These are phyloP conservation scores for Doryteuthis pealeii DNA, from an alignment of 1,140 invertebrate species.

Conservation along the genomic window DNA sequence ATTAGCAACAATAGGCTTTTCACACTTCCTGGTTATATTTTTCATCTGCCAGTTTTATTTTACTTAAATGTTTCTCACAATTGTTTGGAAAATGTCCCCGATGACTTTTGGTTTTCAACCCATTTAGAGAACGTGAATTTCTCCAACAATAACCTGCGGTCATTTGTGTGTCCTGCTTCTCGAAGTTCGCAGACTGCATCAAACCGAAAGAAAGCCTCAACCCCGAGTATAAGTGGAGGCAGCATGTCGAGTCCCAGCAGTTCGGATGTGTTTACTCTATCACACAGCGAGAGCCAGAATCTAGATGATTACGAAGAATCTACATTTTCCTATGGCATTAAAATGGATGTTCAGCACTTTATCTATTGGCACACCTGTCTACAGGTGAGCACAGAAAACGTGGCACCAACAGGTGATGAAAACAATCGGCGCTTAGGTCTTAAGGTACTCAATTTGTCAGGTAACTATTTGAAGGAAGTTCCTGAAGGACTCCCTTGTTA, in stretches of 20 bases:
- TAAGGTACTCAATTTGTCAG: slow-evolving; percentile 85
- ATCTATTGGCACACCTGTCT: not conserved
- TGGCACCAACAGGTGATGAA: not conserved
- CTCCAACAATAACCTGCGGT: slow-evolving; percentile 72
- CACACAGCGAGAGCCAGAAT: not conserved
- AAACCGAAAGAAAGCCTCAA: not conserved
- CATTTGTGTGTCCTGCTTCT: not conserved
- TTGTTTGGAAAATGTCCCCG: slow-evolving; percentile 82
- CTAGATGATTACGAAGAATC: not conserved
- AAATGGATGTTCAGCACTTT: not conserved
- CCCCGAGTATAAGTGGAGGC: not conserved
- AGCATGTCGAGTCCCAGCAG: not conserved
- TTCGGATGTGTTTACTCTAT: not conserved
- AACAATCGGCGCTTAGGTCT: slow-evolving; percentile 69
- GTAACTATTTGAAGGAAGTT: slow-evolving; percentile 67
- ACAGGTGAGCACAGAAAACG: not conserved
- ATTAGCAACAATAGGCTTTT: slow-evolving; percentile 86
- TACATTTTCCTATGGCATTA: not conserved
- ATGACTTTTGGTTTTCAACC: slow-evolving; percentile 77
- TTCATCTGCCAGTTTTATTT: slow-evolving; percentile 77
- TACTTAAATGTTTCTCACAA: slow-evolving; percentile 92
- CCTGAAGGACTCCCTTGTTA: slow-evolving; percentile 86
- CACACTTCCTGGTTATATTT: slow-evolving; percentile 76
- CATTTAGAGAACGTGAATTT: slow-evolving; percentile 76
- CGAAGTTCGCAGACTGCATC: not conserved